Conservation (phyloP, 2,888 invertebrate genomes). For the Pteria penguin region DNA sequence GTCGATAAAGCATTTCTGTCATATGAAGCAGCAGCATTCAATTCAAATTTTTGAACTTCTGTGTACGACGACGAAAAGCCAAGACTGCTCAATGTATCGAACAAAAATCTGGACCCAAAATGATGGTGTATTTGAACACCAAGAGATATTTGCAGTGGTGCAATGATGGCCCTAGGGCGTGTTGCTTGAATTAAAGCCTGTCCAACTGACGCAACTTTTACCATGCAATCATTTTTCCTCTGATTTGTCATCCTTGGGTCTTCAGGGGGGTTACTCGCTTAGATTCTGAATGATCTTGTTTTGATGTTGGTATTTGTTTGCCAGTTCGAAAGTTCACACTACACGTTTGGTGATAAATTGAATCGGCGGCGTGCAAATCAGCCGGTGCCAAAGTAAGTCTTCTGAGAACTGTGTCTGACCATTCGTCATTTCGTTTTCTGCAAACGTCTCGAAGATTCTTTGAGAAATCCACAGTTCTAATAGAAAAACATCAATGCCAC, state of each 20-base stretch:
- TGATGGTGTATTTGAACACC: constrained; percentile 54
- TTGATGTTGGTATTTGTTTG: constrained; percentile 9
- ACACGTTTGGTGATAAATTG: constrained; percentile 49
- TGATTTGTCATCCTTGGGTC: not conserved
- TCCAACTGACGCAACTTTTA: constrained; percentile 43
- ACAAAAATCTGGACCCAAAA: constrained; percentile 56
- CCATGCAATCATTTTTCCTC: constrained; percentile 7
- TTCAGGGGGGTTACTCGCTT: not conserved
- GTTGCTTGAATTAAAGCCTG: constrained; percentile 49
- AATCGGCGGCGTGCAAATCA: constrained; percentile 53
- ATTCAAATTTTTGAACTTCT: constrained; percentile 47
- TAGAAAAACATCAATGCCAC: constrained; percentile 1
- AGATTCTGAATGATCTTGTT: not conserved
- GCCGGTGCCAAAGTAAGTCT: constrained; percentile 14
- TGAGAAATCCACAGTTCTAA: constrained; percentile 2
- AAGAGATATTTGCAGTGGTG: constrained; percentile 53
- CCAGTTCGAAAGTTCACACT: constrained; percentile 43
- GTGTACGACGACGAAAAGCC: constrained; percentile 54
- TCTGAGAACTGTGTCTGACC: constrained; percentile 23
- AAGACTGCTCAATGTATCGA: constrained; percentile 53
- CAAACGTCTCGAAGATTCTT: not conserved
- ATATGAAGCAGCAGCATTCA: constrained; percentile 31
- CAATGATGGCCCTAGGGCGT: constrained; percentile 42
- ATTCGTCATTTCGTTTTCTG: constrained; percentile 5
- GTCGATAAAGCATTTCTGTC: not conserved